A percentile compares a stretch with the other conserved stretches of the same genome.
Evolutionary conservation across 2,113 vertebrate species (phyloP).

Genomic region (Glareola pratincola): DNA sequence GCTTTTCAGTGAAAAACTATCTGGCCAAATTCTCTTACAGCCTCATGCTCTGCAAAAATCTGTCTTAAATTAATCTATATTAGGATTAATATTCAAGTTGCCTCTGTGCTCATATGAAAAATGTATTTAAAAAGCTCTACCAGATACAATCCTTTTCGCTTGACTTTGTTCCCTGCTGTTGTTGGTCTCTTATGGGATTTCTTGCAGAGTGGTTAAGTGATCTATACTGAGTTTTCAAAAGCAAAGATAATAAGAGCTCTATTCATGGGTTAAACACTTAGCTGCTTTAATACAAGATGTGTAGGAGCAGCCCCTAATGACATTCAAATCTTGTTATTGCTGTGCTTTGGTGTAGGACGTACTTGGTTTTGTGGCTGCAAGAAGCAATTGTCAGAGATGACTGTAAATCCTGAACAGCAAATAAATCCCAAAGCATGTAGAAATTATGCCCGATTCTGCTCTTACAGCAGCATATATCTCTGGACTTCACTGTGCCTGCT

Average conservation of each 20-base stretch:
- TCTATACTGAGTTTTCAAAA: slow-evolving; percentile 47
- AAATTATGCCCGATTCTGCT: not conserved
- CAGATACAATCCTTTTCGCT: slow-evolving; percentile 39
- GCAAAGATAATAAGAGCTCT: slow-evolving; percentile 48
- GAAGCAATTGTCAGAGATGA: not conserved
- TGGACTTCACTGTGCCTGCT: not conserved
- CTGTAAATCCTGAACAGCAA: slow-evolving; percentile 29
- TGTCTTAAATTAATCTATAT: slow-evolving; percentile 27
- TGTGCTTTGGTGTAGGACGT: slow-evolving; percentile 32
- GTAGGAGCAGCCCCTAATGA: slow-evolving; percentile 49
- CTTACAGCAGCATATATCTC: not conserved
- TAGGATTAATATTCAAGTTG: not conserved
- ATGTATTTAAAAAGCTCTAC: not conserved
- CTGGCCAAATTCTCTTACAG: slow-evolving; percentile 1
- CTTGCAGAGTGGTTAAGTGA: slow-evolving; percentile 32
- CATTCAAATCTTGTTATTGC: slow-evolving; percentile 61
- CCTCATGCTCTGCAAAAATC: not conserved
- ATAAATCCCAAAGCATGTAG: not conserved
- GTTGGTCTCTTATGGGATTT: slow-evolving; percentile 38
- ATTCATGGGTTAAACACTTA: slow-evolving; percentile 59
- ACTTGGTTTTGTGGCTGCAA: slow-evolving; percentile 39
- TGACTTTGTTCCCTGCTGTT: slow-evolving; percentile 19
- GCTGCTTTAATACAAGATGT: slow-evolving; percentile 42
- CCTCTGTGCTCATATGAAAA: not conserved
- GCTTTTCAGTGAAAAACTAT: not conserved